Evolutionary conservation across 2,797 vertebrate species (phyloP), one percentile per base, ranked within the genome.

Genomic region (Cossypha heuglini): DNA sequence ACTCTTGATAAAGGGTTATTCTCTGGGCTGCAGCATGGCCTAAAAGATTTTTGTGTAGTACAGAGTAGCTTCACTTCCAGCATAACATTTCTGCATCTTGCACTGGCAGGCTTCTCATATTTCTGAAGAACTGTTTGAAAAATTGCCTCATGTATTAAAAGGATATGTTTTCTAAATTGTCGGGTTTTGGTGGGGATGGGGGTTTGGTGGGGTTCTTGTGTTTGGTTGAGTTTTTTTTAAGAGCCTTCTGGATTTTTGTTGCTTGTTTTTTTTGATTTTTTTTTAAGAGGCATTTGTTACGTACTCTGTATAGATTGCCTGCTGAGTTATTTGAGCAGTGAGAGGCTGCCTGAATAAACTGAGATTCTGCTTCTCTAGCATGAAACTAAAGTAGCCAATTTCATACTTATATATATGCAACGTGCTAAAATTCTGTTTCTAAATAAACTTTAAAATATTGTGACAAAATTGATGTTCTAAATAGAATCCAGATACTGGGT

Each of bases 401-500:
- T 86, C 57, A 31, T 75, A 64, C 31, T 42, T 29, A 6, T n/a
- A 9, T 72, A 26, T 64, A 46, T 64, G 38, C 2, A 16, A 12
- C 22, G 68, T 61, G 22, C 52, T 84, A 68, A 81, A 78, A 72
- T 83, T 90, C 61, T 71, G 15, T 40, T 88, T 93, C 46, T 68
- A 75, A 94, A 67, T 71, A 80, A 88, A 37, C 11, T 25, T 85
- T 54, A 93, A 87, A 63, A 72, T 68, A 58, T 17, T 75, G 25
- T 68, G 25, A 52, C 24, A 72, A 77, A 90, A 58, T 49, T 1
- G 0, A 12, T 68, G 37, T 80, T 93, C 38, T 93, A 88, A 74
- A 35, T n/a, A 76, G 67, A 93, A 63, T 85, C 74, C 29, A 61
- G 35, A 33, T 86, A 64, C 0, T 72, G 33, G 15, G 37, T 93